Evolutionary conservation across 2,113 vertebrate species (phyloP).

Genomic region (Macrotis lagotis): DNA sequence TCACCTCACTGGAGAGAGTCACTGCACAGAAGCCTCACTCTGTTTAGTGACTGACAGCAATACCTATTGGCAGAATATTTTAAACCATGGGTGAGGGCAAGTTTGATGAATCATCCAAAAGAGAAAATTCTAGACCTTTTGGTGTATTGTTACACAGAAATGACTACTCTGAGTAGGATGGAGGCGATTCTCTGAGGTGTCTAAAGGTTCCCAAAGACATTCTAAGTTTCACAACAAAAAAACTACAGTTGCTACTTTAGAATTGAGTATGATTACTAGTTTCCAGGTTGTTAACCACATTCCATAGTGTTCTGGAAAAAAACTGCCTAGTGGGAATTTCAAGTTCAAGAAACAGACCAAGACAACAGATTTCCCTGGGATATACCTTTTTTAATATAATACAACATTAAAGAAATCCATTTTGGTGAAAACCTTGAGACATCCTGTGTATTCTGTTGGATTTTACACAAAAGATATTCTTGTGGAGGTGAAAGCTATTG

Average conservation of each 20-base stretch:
- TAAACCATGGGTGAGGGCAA: neutral
- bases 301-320: neutral
- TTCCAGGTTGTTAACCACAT: neutral
- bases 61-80: neutral
- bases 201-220: neutral
- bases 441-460: neutral
- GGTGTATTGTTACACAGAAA: neutral
- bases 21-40: neutral
- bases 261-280: neutral
- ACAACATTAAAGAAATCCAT: conserved; percentile 1
- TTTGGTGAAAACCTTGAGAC: neutral
- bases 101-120: neutral
- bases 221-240: neutral
- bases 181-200: neutral
- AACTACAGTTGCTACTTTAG: neutral
- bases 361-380: neutral
- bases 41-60: neutral
- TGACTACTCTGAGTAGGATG: neutral
- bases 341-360: neutral
- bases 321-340: neutral
- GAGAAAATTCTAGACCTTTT: neutral
- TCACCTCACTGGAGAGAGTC: neutral
- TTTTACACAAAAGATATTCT: neutral
- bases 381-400: neutral
- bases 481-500: conserved; percentile 50